A percentile compares a stretch with the other conserved stretches of the same genome.
These are phyloP conservation scores for Elmis aenea DNA, from an alignment of 2,888 invertebrate species.

Conservation along the genomic window DNA sequence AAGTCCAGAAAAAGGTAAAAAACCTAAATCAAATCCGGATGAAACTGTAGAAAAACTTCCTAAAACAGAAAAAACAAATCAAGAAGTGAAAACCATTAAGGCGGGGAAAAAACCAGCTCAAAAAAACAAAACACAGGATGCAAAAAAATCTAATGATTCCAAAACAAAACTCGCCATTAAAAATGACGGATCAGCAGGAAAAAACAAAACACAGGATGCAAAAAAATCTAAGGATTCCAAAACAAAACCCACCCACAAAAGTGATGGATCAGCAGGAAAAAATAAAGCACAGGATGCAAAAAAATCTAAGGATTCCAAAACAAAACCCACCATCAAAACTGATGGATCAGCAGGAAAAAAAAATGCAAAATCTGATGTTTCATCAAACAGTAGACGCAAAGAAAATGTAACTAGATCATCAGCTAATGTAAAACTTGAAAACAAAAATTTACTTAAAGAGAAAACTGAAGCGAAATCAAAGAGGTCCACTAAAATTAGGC, in stretches of 20 bases:
- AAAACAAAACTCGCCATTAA: neutral
- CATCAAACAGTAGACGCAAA: no score
- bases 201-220: conserved; percentile 1
- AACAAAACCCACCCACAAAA: neutral
- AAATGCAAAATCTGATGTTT: no score
- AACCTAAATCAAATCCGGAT: conserved; percentile 3
- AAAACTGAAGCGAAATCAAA: no score
- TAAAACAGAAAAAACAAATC: conserved; percentile 5
- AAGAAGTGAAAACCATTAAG: neutral
- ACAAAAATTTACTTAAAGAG: no score
- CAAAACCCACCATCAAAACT: neutral
- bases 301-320: conserved; percentile 1
- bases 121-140: conserved; percentile 1
- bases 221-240: conserved; percentile 3
- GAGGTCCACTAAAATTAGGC: conserved; percentile 24
- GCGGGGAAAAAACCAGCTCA: conserved; percentile 1
- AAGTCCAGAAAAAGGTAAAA: conserved; percentile 11
- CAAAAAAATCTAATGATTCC: conserved; percentile 2
- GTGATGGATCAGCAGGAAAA: neutral
- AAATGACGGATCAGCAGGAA: conserved; percentile 1
- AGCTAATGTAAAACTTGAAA: no score
- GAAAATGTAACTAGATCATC: no score
- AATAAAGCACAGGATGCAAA: neutral
- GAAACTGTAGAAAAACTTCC: conserved; percentile 9
- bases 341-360: neutral